These are phyloP conservation scores for Geothlypis trichas DNA, from an alignment of 2,113 vertebrate genomes.

Conservation along the genomic window DNA sequence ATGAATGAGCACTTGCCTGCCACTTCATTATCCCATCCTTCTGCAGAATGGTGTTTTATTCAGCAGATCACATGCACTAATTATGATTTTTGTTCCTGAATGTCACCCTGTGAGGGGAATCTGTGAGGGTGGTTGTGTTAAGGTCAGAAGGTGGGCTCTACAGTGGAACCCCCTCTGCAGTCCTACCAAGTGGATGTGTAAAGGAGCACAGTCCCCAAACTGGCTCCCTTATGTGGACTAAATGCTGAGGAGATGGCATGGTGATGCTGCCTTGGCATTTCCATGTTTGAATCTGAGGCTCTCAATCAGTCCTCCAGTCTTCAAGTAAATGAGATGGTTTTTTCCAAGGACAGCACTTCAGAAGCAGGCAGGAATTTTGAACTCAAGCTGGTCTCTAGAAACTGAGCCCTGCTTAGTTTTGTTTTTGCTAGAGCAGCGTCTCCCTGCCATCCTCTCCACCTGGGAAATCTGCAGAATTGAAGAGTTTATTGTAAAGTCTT, in stretches of 20 bases:
- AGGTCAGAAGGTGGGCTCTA: not conserved
- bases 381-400: not conserved
- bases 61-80: not conserved
- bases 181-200: not conserved
- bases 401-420: not conserved
- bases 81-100: not conserved
- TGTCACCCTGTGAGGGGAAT: not conserved
- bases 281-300: not conserved
- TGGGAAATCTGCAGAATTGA: not conserved
- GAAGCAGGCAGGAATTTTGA: not conserved
- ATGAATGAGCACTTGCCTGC: not conserved
- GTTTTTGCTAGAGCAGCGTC: not conserved
- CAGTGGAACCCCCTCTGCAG: not conserved
- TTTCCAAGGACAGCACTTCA: not conserved
- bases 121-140: not conserved
- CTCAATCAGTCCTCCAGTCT: not conserved
- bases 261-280: not conserved
- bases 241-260: not conserved
- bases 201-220: fast-evolving
- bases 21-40: not conserved
- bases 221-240: not conserved
- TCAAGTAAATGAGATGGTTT: not conserved
- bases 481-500: not conserved
- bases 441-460: not conserved
- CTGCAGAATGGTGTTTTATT: not conserved